These are phyloP conservation scores for Holothuria scabra DNA, from an alignment of 53 echinoderm and acorn worm genomes.

Conservation along the genomic window DNA sequence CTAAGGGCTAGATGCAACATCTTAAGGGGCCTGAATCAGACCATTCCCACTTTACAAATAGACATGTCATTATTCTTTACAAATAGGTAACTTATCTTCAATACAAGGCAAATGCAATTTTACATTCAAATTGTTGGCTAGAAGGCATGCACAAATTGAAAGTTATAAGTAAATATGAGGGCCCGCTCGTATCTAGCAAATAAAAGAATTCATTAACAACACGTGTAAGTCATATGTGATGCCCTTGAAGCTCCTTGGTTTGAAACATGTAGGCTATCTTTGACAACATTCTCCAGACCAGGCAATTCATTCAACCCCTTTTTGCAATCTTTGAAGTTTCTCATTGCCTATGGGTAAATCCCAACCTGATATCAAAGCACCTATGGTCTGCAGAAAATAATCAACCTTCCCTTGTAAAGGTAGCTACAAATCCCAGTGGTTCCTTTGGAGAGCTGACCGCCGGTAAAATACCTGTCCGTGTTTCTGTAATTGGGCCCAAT, in stretches of 20 bases:
- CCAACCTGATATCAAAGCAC: slow-evolving; percentile 54
- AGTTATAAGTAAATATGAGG: too few species aligned
- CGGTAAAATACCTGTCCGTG: slow-evolving; percentile 64
- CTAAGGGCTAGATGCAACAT: too few species aligned
- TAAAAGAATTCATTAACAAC: too few species aligned
- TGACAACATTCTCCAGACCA: slow-evolving; percentile 22
- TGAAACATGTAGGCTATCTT: slow-evolving; percentile 48
- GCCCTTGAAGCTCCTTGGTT: not conserved
- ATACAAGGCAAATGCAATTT: too few species aligned
- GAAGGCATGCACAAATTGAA: too few species aligned
- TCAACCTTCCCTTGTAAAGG: slow-evolving; percentile 62
- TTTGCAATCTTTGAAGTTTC: slow-evolving; percentile 41
- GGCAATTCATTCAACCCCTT: slow-evolving; percentile 42
- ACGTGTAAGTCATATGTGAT: slow-evolving; percentile 29
- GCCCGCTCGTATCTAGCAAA: too few species aligned
- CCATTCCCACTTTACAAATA: too few species aligned
- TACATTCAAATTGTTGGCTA: too few species aligned
- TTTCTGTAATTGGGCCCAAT: slow-evolving; percentile 14
- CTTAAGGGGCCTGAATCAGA: too few species aligned
- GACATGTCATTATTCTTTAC: too few species aligned
- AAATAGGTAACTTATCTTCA: too few species aligned
- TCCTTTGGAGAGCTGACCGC: slow-evolving; percentile 64
- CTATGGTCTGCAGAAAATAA: slow-evolving; percentile 63
- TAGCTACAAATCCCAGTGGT: slow-evolving; percentile 60
- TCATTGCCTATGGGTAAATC: slow-evolving; percentile 45